Evolutionary conservation across 2,888 invertebrate species (phyloP), one percentile per base, ranked within the genome.

Genomic region (Eulithis prunata): DNA sequence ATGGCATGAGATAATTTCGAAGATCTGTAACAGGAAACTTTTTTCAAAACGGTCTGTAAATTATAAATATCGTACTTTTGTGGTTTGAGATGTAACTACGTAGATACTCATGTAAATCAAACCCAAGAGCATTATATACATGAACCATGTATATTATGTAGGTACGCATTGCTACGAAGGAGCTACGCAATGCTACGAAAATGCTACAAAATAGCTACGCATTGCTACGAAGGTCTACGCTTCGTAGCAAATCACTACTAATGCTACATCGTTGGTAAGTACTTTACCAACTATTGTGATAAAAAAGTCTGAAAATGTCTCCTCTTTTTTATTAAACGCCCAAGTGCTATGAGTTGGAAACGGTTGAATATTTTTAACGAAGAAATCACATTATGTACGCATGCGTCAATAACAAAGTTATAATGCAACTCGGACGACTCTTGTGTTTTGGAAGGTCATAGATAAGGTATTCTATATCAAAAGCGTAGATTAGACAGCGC

Each of bases 361-460:
- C 62, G 65, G 66, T 21, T 49, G 21, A 70, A 71, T 73, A 75
- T 77, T 76, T 74, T 76, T 74, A 73, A 71, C 72, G 61, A 77
- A 78, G 77, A 77, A 78, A 80, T 77, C 76, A 72, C 64, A 75
- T 79, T 75, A 78, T 68, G 63, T 76, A 72, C 75, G 77, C 78
- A 81, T 79, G 78, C 77, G 71, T 75, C 78, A 70, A 75, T 75
- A 76, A 74, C 71, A 70, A 78, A 77, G 80, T 82, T 82, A 80
- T 81, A 81, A 83, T 80, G 83, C 84, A 83, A 73, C 78, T 73
- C 72, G 75, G 78, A 76, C 71, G 72, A 77, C 75, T 71, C 72
- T 70, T 76, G 76, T 80, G 78, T 78, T 78, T 77, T 71, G 64
- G 75, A 75, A 68, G 69, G 67, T 2, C 78, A 78, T 54, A 81